Base-by-base conservation (phyloP, 2,888 invertebrate species). In the Ichneumoninae sp. region DNA sequence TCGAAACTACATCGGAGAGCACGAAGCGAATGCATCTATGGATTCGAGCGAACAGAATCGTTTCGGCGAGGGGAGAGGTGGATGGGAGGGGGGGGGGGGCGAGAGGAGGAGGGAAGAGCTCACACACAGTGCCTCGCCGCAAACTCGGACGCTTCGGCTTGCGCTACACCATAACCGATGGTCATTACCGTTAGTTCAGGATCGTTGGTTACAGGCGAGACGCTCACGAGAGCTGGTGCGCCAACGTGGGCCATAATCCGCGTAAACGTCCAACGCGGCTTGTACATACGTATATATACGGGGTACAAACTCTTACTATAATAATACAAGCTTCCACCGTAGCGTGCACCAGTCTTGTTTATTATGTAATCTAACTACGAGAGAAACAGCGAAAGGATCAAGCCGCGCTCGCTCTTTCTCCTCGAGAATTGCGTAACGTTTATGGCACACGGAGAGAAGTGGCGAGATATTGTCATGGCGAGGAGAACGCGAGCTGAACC, bases 101-200 rank as follows among this genome's bases (percentile, higher is more conserved):
- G 5, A 19, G 22, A 54, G 22, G 65, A 5, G 33, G 36, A 52
- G 19, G 54, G 26, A 63, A 70, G 44, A 33, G 40, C 47, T 22
- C 30, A 6, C 26, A 16, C 30, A 16, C 26, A 16, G 30, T 63
- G 13, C 13, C 33, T 66, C 75, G 77, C 68, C 57, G 79, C 60
- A 52, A 52, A 40, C 47, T 75, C 78, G 66, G 68, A 50, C 22
- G 54, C 70, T 79, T 69, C 69, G 50, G 50, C 44, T 78, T 74
- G 63, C 63, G 77, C 66, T 74, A 79, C 65, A 81, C 84, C 78
- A 80, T 74, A 83, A 80, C 81, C 83, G 78, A 81, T 83, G 83
- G 79, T 83, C 81, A 85, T 86, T 83, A 85, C 86, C 85, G 84
- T 83, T 82, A 84, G 81, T 84, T 80, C 75, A 68, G 80, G 84